Percentiles rank a stretch among this genome's conserved stretches.
These are phyloP conservation scores for Lamproptera curius DNA, from an alignment of 2,888 invertebrate genomes.

Conservation along the genomic window DNA sequence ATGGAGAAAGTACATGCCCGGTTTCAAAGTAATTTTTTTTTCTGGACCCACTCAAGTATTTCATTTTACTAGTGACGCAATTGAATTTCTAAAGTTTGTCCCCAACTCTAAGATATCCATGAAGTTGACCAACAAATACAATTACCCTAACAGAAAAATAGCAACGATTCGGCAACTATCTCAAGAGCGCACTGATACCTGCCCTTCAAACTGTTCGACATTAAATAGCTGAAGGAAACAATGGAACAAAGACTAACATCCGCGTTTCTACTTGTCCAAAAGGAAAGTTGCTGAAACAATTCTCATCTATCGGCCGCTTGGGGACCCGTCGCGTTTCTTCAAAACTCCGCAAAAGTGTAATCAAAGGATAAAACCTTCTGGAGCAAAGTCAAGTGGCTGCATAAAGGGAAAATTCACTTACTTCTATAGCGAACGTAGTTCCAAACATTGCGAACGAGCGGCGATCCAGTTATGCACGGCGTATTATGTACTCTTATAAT, in stretches of 20 bases:
- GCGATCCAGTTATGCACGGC: conserved; percentile 29
- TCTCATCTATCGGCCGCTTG: conserved; percentile 42
- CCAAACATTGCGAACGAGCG: conserved; percentile 54
- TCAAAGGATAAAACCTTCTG: conserved; percentile 65
- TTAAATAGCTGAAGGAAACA: conserved; percentile 6
- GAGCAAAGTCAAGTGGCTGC: conserved; percentile 59
- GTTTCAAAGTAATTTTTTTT: too few relatives aligned
- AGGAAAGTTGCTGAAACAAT: conserved; percentile 48
- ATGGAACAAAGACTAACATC: conserved; percentile 2
- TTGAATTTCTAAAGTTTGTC: too few relatives aligned
- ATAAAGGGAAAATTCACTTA: conserved; percentile 72
- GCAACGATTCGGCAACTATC: neutral
- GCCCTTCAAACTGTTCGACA: conserved; percentile 6
- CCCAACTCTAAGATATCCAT: too few relatives aligned
- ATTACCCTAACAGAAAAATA: too few relatives aligned
- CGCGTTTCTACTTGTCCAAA: conserved; percentile 27
- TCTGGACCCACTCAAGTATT: too few relatives aligned
- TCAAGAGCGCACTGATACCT: conserved; percentile 1
- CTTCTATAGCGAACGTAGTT: conserved; percentile 56
- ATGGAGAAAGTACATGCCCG: too few relatives aligned
- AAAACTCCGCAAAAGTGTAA: conserved; percentile 51
- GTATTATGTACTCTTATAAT: too few relatives aligned
- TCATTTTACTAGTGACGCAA: too few relatives aligned
- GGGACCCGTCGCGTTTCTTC: conserved; percentile 44
- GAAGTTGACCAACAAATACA: too few relatives aligned